Evolutionary conservation across 1,140 invertebrate genomes (phyloP), one percentile per base, ranked within the genome.

Genomic region (Zaprionus camerounensis): DNA sequence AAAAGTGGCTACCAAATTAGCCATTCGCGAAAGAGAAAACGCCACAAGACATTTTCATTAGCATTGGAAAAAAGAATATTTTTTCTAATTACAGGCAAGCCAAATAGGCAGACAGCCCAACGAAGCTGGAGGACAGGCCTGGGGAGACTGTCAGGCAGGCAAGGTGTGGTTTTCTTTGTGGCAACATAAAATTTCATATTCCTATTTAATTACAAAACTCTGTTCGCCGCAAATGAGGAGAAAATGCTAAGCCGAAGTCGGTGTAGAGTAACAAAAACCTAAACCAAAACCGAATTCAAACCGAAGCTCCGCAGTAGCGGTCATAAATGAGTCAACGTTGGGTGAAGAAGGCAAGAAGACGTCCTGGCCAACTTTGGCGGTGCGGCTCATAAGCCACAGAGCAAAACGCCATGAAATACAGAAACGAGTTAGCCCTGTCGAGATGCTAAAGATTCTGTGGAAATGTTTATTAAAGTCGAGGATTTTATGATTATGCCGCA

Each of bases 401-500:
- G 78, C 79, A 81, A 80, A 84, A 85, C 78, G 81, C 75, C 86
- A 81, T 90, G 75, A 88, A 80, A 80, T 80, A 78, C 77, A 71
- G 71, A 81, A 88, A 88, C 85, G 76, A 90, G 85, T 87, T 78
- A 81, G 80, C 82, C 63, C 70, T 61, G 63, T 77, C 70, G 65
- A 74, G 76, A 91, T 90, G 85, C 85, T 88, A 82, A 90, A 90
- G 85, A 90, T 90, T 90, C 85, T 85, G 79, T 86, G 79, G 85
- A 90, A 90, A 90, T 90, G 85, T 90, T 90, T 90, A 90, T 90
- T 90, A 90, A 90, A 90, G 61, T 85, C 72, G 79, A 65, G 81
- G 85, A 85, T 90, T 90, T 90, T 90, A 90, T 85, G 85, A 90
- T 90, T 90, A 90, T 90, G 86, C 86, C 85, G 81, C 71, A 72